phyloP scores from a whole-genome alignment of 2,888 invertebrate species.

The Pseudanteris insignis region DNA sequence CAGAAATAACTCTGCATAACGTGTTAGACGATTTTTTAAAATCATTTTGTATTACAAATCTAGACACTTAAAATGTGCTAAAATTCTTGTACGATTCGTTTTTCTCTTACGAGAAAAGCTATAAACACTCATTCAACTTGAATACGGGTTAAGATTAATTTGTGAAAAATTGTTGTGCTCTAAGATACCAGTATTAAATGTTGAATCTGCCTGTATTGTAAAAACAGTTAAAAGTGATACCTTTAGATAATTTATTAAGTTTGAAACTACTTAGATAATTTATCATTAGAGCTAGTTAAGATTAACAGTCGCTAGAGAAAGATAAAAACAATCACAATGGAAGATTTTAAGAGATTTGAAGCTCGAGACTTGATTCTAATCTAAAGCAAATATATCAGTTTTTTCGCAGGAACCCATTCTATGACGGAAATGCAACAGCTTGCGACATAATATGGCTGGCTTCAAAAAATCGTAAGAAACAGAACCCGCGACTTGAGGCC shows the following conservation, averaged over 20 bases:
- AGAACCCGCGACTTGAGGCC: constrained; percentile 61
- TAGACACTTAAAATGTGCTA: no score
- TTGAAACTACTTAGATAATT: neutral
- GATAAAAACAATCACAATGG: constrained; percentile 23
- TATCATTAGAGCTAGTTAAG: constrained; percentile 4
- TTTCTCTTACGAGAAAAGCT: no score
- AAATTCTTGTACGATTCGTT: no score
- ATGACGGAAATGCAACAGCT: constrained; percentile 53
- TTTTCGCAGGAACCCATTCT: constrained; percentile 57
- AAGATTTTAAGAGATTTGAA: constrained; percentile 14
- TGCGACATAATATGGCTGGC: constrained; percentile 60
- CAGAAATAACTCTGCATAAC: no score
- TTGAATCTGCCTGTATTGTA: constrained; percentile 4
- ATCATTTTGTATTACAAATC: no score
- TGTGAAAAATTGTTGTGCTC: constrained; percentile 11
- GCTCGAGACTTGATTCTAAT: constrained; percentile 11
- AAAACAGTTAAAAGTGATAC: no score
- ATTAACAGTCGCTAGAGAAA: constrained; percentile 5
- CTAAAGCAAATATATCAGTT: constrained; percentile 38
- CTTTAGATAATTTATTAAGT: no score
- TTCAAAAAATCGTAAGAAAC: constrained; percentile 59
- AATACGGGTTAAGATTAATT: no score
- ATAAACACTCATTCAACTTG: no score
- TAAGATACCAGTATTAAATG: constrained; percentile 3
- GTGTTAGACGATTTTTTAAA: no score